Conservation (phyloP, 53 echinoderm and acorn worm genomes). For the Stichopus horrens region DNA sequence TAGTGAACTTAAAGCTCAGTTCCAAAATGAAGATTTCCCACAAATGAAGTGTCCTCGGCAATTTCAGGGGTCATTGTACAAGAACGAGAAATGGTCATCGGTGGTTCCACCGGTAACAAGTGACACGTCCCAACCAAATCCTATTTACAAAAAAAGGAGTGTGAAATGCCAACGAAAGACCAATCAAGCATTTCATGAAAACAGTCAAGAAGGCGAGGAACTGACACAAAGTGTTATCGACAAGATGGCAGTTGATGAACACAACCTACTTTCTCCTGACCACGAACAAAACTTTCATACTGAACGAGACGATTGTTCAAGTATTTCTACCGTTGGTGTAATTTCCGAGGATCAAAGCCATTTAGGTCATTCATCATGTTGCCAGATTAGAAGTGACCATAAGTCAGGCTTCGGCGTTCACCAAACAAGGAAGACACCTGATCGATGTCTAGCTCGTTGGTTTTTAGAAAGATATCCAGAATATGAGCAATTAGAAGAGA, state of each 20-base stretch:
- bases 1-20: background rate
- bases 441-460: slow-evolving; percentile 23
- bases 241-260: too few species aligned
- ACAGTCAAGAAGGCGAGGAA: too few species aligned
- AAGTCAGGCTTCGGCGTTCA: background rate
- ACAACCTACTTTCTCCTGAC: background rate
- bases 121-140: background rate
- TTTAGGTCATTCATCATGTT: background rate
- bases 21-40: background rate
- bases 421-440: background rate
- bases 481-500: background rate
- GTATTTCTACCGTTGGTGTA: background rate
- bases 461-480: slow-evolving; percentile 28
- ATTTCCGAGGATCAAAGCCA: background rate
- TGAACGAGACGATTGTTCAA: background rate
- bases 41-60: background rate
- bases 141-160: background rate
- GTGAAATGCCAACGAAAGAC: background rate
- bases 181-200: background rate
- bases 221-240: too few species aligned
- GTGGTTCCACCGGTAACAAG: slow-evolving; percentile 9
- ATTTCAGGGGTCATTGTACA: background rate
- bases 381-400: background rate
- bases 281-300: background rate
- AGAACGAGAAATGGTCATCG: slow-evolving; percentile 3